Evolutionary conservation across 1,140 invertebrate species (phyloP).

Genomic region (Notospermus geniculatus): DNA sequence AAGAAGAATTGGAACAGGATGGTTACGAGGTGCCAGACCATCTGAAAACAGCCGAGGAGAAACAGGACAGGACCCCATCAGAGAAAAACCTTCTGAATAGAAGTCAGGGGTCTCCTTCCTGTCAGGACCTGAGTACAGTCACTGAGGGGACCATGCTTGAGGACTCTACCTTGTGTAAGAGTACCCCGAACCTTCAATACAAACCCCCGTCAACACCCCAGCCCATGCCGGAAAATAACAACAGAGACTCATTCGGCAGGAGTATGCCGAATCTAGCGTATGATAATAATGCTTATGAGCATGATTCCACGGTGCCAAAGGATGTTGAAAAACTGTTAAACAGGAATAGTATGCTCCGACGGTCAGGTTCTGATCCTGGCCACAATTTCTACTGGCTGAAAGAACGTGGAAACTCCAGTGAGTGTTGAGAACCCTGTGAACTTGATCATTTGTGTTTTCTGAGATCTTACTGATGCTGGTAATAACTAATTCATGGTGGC

Average conservation of each 20-base stretch:
- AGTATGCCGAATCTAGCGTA: slow-evolving; percentile 10
- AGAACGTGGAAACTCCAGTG: too few relatives aligned
- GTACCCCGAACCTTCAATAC: slow-evolving; percentile 2
- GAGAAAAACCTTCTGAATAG: not conserved
- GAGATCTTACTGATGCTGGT: too few relatives aligned
- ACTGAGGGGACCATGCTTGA: not conserved
- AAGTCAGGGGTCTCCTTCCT: not conserved
- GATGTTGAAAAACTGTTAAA: not conserved
- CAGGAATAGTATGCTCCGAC: not conserved
- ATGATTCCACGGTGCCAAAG: slow-evolving; percentile 1
- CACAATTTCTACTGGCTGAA: too few relatives aligned
- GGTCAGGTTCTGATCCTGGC: slow-evolving; percentile 1
- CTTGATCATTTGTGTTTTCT: too few relatives aligned
- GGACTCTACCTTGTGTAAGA: not conserved
- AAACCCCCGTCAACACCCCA: not conserved
- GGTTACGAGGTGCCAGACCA: slow-evolving; percentile 5
- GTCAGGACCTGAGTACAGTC: not conserved
- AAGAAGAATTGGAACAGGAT: slow-evolving; percentile 5
- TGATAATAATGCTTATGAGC: slow-evolving; percentile 5
- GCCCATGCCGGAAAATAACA: not conserved
- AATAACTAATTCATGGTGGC: too few relatives aligned
- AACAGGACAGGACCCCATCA: not conserved
- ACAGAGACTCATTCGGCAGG: not conserved
- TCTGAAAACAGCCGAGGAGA: not conserved
- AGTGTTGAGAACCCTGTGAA: too few relatives aligned